phyloP scores from a whole-genome alignment of 2,888 invertebrate genomes.

The Antheraea assamensis region DNA sequence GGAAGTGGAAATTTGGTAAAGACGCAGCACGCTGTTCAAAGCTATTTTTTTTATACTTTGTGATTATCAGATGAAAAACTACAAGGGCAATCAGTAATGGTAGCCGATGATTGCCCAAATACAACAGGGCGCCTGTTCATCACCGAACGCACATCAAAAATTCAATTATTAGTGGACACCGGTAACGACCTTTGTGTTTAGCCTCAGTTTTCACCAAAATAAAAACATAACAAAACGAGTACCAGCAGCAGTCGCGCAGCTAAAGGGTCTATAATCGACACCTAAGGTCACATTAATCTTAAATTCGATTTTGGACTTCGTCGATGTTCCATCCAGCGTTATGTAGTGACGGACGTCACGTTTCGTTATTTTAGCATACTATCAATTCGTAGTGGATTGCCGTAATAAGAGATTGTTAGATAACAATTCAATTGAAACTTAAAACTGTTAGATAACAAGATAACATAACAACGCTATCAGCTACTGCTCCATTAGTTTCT shows the following conservation, averaged over 20 bases:
- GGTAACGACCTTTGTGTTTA: conserved; percentile 32
- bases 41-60: conserved; percentile 18
- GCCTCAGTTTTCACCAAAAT: conserved; percentile 22
- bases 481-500: neutral
- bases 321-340: neutral
- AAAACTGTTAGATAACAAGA: too few species aligned
- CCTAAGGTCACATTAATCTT: too few species aligned
- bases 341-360: neutral
- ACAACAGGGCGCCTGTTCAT: conserved; percentile 27
- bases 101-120: conserved; percentile 28
- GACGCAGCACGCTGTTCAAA: neutral
- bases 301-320: neutral
- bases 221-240: conserved; percentile 22
- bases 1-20: neutral
- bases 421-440: too few species aligned
- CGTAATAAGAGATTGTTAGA: neutral
- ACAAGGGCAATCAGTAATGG: conserved; percentile 28
- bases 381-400: conserved; percentile 2
- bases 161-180: conserved; percentile 27
- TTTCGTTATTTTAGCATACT: neutral
- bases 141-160: conserved; percentile 25
- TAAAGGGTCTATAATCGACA: conserved; percentile 39
- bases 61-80: conserved; percentile 26
- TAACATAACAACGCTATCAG: neutral
- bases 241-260: conserved; percentile 44